Evolutionary conservation across 2,113 vertebrate genomes (phyloP).

Genomic region (Platysternon megacephalum): DNA sequence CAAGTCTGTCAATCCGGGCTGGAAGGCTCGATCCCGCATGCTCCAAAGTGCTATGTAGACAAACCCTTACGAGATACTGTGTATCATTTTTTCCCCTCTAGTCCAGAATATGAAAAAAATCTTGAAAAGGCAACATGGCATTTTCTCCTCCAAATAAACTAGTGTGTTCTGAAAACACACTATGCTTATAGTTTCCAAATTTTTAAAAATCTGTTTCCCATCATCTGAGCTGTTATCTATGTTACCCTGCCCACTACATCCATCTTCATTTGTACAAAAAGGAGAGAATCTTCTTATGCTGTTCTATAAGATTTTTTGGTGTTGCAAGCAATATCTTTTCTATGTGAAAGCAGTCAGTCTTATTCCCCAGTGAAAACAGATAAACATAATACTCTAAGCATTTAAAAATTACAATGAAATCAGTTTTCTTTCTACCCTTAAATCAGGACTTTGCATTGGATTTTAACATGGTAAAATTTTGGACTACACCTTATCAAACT

Average conservation of each 20-base stretch:
- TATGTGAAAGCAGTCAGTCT: not conserved
- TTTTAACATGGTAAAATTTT: not conserved
- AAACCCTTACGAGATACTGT: not conserved
- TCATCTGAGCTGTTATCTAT: not conserved
- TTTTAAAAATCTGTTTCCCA: constrained; percentile 27
- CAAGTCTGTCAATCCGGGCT: too few species aligned
- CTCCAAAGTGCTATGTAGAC: not conserved
- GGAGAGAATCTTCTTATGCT: not conserved
- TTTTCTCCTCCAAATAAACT: not conserved
- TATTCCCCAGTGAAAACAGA: accelerated
- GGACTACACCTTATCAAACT: not conserved
- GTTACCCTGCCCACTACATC: not conserved
- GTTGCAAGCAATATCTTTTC: not conserved
- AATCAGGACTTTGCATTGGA: not conserved
- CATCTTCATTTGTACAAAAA: not conserved
- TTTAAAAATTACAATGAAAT: not conserved
- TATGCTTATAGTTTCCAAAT: not conserved
- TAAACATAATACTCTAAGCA: not conserved
- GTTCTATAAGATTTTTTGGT: not conserved
- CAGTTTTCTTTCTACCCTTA: not conserved
- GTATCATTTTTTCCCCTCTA: not conserved
- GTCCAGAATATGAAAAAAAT: accelerated
- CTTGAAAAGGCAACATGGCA: not conserved
- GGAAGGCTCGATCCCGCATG: too few species aligned
- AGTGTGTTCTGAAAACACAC: not conserved